Base-by-base conservation (phyloP, 2,888 invertebrate genomes). In the Eledona agricola region DNA sequence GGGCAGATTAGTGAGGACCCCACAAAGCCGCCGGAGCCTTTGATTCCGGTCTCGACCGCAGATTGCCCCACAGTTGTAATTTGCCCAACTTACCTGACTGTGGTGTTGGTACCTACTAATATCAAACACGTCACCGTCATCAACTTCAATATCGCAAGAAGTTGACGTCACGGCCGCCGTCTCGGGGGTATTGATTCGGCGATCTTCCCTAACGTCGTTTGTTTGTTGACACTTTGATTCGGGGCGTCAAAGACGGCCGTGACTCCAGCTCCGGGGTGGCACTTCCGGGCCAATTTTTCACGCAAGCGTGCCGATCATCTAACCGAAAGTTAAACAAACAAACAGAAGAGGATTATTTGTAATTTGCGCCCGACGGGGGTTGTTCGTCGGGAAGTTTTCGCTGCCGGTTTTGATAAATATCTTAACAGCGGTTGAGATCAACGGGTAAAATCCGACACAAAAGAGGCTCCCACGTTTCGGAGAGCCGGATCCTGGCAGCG, bases 141-240 rank as follows among this genome's bases (percentile, higher is more conserved):
- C n/a, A n/a, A n/a, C n/a, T n/a, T n/a, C n/a, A n/a, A n/a, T n/a
- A n/a, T n/a, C n/a, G n/a, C n/a, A n/a, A n/a, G n/a, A n/a, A n/a
- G n/a, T n/a, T 66, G 65, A 69, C 66, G 69, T 69, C 67, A 69
- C 64, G 58, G 61, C 29, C 42, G 54, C 15, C 67, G 66, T 66
- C 69, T 66, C 68, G 54, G 55, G 70, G 70, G 71, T 72, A 71
- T 71, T 72, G 70, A 72, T 72, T 70, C 34, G 38, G 23, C 51
- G 25, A 20, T 29, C 49, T 23, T 50, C 51, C 49, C 51, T 73
- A 73, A 73, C 71, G 72, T 70, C 72, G 71, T 73, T 72, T 72
- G 73, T 74, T 72, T 75, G 72, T 74, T 73, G 73, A 73, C 72
- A 72, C 72, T 68, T 66, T 67, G 66, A 67, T 66, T 65, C 57